Evolutionary conservation across 2,113 vertebrate genomes (phyloP).

Genomic region (Excalfactoria chinensis): DNA sequence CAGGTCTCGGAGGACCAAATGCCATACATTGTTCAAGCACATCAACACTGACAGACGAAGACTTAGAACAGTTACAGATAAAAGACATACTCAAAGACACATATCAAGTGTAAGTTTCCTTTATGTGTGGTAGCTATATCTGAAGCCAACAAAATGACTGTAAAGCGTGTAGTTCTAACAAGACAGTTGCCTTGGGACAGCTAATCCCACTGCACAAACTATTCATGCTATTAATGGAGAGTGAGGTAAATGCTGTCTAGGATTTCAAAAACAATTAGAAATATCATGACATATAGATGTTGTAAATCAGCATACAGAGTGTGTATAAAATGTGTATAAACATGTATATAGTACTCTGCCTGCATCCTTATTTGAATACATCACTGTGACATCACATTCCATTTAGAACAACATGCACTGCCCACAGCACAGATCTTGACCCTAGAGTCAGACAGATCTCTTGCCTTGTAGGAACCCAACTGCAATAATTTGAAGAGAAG

Average conservation of each 20-base stretch:
- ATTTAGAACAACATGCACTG: background rate
- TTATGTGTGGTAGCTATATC: background rate
- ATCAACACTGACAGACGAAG: background rate
- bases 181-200: background rate
- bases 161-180: background rate
- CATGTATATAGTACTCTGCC: background rate
- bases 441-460: background rate
- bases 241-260: background rate
- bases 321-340: background rate
- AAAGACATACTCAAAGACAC: background rate
- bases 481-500: background rate
- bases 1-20: background rate
- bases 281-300: background rate
- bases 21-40: background rate
- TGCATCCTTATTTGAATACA: background rate
- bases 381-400: background rate
- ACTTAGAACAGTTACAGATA: background rate
- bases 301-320: background rate
- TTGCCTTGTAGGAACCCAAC: background rate
- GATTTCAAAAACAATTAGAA: background rate
- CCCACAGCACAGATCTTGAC: background rate
- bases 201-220: background rate
- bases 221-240: background rate
- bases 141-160: background rate
- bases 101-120: background rate